Evolutionary conservation across 2,888 invertebrate species (phyloP), one percentile per base, ranked within the genome.

Genomic region (Archaeoteleia sp.): DNA sequence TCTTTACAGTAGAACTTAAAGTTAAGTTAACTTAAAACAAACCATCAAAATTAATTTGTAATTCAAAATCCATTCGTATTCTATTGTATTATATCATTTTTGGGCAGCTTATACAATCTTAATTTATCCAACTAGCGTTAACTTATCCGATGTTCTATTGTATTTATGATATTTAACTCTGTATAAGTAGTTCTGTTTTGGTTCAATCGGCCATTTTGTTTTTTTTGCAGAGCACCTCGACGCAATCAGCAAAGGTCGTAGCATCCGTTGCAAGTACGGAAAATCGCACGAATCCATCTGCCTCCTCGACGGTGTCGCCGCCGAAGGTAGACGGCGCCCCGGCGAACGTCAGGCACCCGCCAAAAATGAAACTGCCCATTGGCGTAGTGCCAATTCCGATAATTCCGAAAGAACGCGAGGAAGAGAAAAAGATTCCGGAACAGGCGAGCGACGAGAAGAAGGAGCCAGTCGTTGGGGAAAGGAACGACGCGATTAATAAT

Each of bases 301-400:
- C 70, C 15, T 61, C 58, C 4, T 71, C 73, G 15, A 61, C 74
- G 7, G 55, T 63, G 1, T 68, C 75, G 9, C 67, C 72, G 9
- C 25, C 74, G 14, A 70, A 73, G 12, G 62, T 60, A 9, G 75
- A 74, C 63, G 58, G 61, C 12, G 61, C 42, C 1, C 66, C 25
- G 12, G 29, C 32, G 6, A 68, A 29, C 25, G 51, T 39, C 10
- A 68, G 69, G 40, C 54, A 65, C 8, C 68, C 63, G 7, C 32
- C 63, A 3, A 82, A 82, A 57, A 73, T 80, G 0, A 83, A 82
- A 46, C 71, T 85, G 5, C 85, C 85, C 0, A 58, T 73, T 1
- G 85, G 85, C 1, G 85, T 85, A 1, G 73, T 80, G 7, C 84
- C 85, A 5, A 83, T 85, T 29, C 84, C 82, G 0, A 67, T 74